Conservation (phyloP, 2,797 vertebrate species). For the Melanotaenia maccullochi region DNA sequence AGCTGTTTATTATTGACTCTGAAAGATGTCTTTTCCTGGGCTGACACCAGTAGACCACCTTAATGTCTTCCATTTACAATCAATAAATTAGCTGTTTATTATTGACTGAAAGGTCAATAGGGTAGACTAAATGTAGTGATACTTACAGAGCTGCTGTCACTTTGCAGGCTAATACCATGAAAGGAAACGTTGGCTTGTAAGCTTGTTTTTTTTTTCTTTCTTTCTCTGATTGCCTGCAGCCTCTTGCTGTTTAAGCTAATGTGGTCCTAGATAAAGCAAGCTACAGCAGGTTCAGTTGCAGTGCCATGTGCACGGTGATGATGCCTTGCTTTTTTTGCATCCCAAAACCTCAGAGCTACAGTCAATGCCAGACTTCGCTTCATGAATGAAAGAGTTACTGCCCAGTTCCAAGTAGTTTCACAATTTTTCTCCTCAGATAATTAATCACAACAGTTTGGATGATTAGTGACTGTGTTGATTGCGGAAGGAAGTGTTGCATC, state of each 20-base stretch:
- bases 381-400: conserved; percentile 51
- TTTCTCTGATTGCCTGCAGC: conserved; percentile 65
- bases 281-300: conserved; percentile 83
- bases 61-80: conserved; percentile 21
- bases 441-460: conserved; percentile 91
- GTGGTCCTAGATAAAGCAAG: conserved; percentile 88
- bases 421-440: conserved; percentile 76
- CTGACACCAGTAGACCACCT: conserved; percentile 83
- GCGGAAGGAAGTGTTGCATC: conserved; percentile 89
- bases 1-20: conserved; percentile 12
- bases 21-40: conserved; percentile 84
- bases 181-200: conserved; percentile 19
- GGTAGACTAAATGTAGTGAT: background rate
- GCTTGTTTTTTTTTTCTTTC: conserved; percentile 26
- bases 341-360: conserved; percentile 88
- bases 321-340: conserved; percentile 50
- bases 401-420: conserved; percentile 16
- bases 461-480: conserved; percentile 88
- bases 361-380: conserved; percentile 63
- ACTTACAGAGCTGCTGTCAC: conserved; percentile 8
- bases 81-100: conserved; percentile 14
- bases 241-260: conserved; percentile 89
- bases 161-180: conserved; percentile 5
- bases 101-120: conserved; percentile 1
- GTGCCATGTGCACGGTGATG: conserved; percentile 41